Evolutionary conservation across 2,113 vertebrate species (phyloP).

Genomic region (Platichthys flesus): DNA sequence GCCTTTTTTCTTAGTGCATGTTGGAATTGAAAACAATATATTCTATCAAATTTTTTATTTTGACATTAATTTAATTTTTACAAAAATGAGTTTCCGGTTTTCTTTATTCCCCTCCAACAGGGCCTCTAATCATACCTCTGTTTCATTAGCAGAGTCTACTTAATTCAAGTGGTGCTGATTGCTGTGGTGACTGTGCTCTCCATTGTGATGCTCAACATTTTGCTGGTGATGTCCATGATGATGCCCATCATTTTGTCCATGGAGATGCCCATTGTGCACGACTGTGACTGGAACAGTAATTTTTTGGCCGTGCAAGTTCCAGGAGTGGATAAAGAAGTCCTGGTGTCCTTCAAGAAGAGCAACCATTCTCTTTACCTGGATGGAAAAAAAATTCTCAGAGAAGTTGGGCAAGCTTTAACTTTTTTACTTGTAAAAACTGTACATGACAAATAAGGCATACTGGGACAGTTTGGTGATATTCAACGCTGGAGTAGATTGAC

Average conservation of each 20-base stretch:
- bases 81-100: background rate
- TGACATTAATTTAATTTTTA: background rate
- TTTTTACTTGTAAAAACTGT: background rate
- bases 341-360: slow-evolving; percentile 54
- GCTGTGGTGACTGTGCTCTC: background rate
- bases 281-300: slow-evolving; percentile 56
- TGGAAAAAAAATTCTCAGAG: background rate
- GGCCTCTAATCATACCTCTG: slow-evolving; percentile 30
- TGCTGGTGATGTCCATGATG: background rate
- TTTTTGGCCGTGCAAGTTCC: slow-evolving; percentile 64
- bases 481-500: background rate
- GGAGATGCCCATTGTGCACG: slow-evolving; percentile 6
- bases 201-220: slow-evolving; percentile 1
- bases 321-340: slow-evolving; percentile 61
- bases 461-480: background rate
- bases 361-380: slow-evolving; percentile 62
- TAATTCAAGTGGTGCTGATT: background rate
- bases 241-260: background rate
- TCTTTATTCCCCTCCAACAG: background rate
- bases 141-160: background rate
- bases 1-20: too few relatives aligned
- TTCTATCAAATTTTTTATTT: background rate
- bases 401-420: background rate
- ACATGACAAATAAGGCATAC: background rate
- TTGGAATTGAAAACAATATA: too few relatives aligned